Conservation (phyloP, 2,888 invertebrate species). For the Danaus chrysippus region DNA sequence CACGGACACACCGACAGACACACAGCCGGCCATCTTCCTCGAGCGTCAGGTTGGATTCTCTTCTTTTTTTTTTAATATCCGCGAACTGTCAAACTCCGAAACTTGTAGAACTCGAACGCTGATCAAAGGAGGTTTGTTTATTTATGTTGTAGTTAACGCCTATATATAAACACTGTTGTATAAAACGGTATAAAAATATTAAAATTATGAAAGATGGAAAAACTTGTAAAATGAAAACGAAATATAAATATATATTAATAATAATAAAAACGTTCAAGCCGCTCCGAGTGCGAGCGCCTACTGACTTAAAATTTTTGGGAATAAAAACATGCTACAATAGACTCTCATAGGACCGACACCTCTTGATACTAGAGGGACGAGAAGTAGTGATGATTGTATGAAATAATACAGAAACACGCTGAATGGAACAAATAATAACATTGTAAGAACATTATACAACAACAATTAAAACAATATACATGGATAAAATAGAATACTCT, state of each 20-base stretch:
- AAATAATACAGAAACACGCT: background rate
- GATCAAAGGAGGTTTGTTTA: constrained; percentile 21
- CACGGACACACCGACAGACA: constrained; percentile 59
- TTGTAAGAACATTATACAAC: too few species aligned
- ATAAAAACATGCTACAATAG: constrained; percentile 80
- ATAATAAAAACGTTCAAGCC: constrained; percentile 77
- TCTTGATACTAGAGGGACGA: constrained; percentile 60
- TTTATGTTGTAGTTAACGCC: constrained; percentile 62
- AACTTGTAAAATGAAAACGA: constrained; percentile 79
- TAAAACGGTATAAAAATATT: constrained; percentile 79
- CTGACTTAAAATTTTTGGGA: constrained; percentile 80
- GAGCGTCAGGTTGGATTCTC: constrained; percentile 59
- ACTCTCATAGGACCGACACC: constrained; percentile 54
- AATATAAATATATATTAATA: constrained; percentile 80
- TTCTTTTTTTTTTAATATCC: constrained; percentile 37
- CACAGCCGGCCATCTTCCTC: constrained; percentile 71
- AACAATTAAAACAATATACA: too few species aligned
- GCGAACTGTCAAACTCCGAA: constrained; percentile 61
- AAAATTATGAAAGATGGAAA: constrained; percentile 78
- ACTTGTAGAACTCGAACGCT: constrained; percentile 48
- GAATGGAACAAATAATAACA: background rate
- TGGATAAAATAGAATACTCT: too few species aligned
- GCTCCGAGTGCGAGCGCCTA: constrained; percentile 78
- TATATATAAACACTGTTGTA: constrained; percentile 77
- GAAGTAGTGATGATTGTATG: constrained; percentile 17